A percentile compares a stretch with the other conserved stretches of the same genome.
Conservation (phyloP, 1,140 invertebrate species). For the Ceratina japonica region DNA sequence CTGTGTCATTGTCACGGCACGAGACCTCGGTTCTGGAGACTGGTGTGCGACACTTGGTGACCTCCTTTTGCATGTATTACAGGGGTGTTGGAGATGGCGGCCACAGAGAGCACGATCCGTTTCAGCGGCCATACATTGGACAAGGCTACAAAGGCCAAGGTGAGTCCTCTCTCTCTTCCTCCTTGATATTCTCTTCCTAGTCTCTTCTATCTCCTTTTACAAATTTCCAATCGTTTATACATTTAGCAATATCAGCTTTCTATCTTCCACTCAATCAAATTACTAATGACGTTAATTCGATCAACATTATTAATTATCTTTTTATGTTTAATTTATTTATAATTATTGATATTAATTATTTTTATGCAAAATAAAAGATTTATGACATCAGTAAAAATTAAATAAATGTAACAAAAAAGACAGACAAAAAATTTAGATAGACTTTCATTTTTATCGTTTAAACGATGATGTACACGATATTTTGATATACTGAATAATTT, state of each 20-base stretch:
- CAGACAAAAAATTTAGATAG: background rate
- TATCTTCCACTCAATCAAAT: no score
- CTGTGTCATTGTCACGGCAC: conserved; percentile 37
- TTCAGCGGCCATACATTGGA: conserved; percentile 98
- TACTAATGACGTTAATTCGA: no score
- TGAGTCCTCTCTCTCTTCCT: conserved; percentile 44
- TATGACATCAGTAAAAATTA: no score
- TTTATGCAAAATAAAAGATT: no score
- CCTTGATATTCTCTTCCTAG: background rate
- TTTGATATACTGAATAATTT: no score
- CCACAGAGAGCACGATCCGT: conserved; percentile 89
- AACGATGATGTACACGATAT: background rate
- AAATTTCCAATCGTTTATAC: no score
- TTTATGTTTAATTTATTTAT: no score
- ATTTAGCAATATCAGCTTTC: no score
- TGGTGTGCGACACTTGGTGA: conserved; percentile 39
- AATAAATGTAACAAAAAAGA: no score
- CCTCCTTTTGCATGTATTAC: conserved; percentile 73
- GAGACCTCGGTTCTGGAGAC: conserved; percentile 34
- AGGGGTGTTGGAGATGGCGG: conserved; percentile 86
- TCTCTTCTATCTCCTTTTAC: background rate
- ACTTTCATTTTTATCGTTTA: background rate
- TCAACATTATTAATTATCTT: no score
- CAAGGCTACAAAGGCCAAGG: conserved; percentile 99
- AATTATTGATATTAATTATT: no score